Percentiles rank a stretch among this genome's conserved stretches.
These are phyloP conservation scores for Serrognathus titanus DNA, from an alignment of 2,888 invertebrate species.

Conservation along the genomic window DNA sequence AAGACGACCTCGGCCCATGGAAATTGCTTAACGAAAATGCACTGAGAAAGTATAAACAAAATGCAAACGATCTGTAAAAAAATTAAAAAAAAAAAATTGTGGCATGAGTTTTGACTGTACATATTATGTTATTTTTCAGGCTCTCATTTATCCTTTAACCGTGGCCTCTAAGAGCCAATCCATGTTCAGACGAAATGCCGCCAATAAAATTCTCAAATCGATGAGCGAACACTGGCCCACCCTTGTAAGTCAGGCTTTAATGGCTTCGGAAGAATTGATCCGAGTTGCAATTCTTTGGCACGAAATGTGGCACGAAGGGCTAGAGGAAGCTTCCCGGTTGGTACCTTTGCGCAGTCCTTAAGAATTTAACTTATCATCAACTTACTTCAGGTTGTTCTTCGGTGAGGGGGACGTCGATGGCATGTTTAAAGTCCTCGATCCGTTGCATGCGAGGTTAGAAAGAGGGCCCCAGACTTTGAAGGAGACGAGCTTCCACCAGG, in stretches of 20 bases:
- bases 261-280: slow-evolving; percentile 96
- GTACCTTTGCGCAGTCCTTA: not conserved
- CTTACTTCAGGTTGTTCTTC: slow-evolving; percentile 70
- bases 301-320: slow-evolving; percentile 98
- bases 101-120: no score
- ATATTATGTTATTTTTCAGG: no score
- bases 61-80: not conserved
- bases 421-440: slow-evolving; percentile 95
- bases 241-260: slow-evolving; percentile 91
- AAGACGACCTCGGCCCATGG: no score
- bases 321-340: slow-evolving; percentile 84
- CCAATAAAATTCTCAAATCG: slow-evolving; percentile 89
- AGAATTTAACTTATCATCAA: not conserved
- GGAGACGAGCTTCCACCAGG: slow-evolving; percentile 94
- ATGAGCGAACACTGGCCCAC: slow-evolving; percentile 94
- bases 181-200: slow-evolving; percentile 78
- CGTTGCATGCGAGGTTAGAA: slow-evolving; percentile 90
- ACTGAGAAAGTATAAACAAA: no score
- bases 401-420: slow-evolving; percentile 94
- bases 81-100: not conserved
- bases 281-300: slow-evolving; percentile 99
- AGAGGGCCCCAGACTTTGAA: slow-evolving; percentile 93
- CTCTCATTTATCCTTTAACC: slow-evolving; percentile 94
- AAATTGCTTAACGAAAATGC: no score
- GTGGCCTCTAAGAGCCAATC: slow-evolving; percentile 96